These are phyloP conservation scores for Acrocephalus scirpaceus DNA, from an alignment of 2,797 vertebrate genomes.

Conservation along the genomic window DNA sequence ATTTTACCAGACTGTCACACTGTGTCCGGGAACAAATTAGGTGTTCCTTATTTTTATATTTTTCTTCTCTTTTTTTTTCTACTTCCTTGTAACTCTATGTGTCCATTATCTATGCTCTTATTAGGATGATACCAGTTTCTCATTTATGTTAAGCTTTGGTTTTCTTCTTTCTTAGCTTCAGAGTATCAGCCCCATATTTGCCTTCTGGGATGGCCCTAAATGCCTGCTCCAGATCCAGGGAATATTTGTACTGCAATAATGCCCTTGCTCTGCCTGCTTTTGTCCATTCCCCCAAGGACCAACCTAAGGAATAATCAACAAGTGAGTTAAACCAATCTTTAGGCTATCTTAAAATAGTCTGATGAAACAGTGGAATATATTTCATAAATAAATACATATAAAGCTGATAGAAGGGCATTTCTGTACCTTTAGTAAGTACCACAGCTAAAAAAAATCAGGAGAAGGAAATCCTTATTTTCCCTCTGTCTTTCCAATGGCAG, in stretches of 20 bases:
- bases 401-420: not conserved
- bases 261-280: not conserved
- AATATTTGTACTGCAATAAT: not conserved
- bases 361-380: not conserved
- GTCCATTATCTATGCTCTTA: not conserved
- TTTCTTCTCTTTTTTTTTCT: fast-evolving
- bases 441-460: not conserved
- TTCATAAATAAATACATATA: not conserved
- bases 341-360: not conserved
- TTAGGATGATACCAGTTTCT: not conserved
- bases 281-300: not conserved
- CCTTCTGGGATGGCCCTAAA: not conserved
- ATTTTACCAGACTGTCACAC: not conserved
- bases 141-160: not conserved
- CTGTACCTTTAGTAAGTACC: fast-evolving
- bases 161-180: not conserved
- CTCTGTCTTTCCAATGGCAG: not conserved
- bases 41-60: not conserved
- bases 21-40: not conserved
- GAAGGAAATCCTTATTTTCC: not conserved
- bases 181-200: not conserved
- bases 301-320: not conserved
- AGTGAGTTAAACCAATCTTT: not conserved
- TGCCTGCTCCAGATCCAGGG: not conserved
- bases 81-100: not conserved